A percentile compares a stretch with the other conserved stretches of the same genome.
Evolutionary conservation across 1,140 invertebrate genomes (phyloP).

Genomic region (Portunus trituberculatus): DNA sequence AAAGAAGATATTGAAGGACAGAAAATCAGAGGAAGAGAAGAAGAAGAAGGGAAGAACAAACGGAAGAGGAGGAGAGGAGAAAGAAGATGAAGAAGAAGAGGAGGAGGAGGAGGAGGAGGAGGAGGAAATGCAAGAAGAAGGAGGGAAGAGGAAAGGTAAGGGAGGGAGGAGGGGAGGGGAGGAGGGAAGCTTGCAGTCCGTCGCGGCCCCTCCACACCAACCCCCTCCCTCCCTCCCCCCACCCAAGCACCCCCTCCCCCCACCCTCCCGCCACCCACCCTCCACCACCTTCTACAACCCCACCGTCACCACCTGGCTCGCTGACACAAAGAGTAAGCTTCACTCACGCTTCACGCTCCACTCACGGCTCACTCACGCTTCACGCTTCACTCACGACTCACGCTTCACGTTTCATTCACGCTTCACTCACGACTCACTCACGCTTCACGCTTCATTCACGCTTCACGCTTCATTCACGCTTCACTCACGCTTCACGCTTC

Average conservation of each 20-base stretch:
- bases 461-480: too few species aligned
- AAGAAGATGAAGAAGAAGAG: conserved; percentile 83
- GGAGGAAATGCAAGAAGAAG: conserved; percentile 80
- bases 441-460: not conserved
- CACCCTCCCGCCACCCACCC: not conserved
- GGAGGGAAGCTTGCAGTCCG: not conserved
- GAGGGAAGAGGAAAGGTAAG: conserved; percentile 83
- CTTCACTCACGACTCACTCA: too few species aligned
- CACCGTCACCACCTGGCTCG: conserved; percentile 45
- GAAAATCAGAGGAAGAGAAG: conserved; percentile 86
- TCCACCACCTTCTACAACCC: conserved; percentile 61
- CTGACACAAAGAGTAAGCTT: conserved; percentile 44
- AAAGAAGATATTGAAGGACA: conserved; percentile 89
- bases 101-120: conserved; percentile 32
- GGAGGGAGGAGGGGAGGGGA: not conserved
- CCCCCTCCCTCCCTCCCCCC: conserved; percentile 29
- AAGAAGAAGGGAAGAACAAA: not conserved
- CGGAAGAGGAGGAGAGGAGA: conserved; percentile 83
- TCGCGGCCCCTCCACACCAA: conserved; percentile 41
- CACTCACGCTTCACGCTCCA: too few species aligned
- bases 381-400: too few species aligned
- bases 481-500: not conserved
- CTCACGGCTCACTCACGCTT: too few species aligned
- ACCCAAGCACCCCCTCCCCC: conserved; percentile 18
- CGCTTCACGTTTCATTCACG: too few species aligned